These are phyloP conservation scores for Yponomeuta sedellus DNA, from an alignment of 2,888 invertebrate species.

Conservation along the genomic window DNA sequence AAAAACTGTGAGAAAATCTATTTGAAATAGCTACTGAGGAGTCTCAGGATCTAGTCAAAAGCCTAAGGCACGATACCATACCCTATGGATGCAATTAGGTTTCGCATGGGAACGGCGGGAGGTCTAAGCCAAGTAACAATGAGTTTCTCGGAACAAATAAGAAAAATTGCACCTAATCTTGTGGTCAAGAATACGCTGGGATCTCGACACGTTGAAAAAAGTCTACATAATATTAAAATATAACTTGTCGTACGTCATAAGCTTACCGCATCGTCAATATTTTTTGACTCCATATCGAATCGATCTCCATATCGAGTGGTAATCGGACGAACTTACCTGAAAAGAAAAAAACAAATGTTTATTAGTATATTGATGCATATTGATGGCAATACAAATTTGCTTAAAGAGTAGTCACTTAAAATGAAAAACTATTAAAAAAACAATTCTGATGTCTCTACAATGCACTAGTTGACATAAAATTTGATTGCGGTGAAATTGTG, in stretches of 20 bases:
- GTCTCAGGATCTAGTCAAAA: not conserved
- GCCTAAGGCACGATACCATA: not conserved
- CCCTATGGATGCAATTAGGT: not conserved
- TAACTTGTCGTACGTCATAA: too few species aligned
- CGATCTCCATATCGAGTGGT: too few species aligned
- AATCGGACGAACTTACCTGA: constrained; percentile 6
- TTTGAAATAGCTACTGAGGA: not conserved
- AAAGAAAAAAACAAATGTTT: not conserved
- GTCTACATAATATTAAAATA: too few species aligned
- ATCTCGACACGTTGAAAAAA: too few species aligned
- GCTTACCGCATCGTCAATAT: too few species aligned
- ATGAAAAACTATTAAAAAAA: too few species aligned
- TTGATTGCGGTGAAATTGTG: too few species aligned
- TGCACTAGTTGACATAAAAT: too few species aligned
- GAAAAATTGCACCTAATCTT: not conserved
- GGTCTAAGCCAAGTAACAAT: not conserved
- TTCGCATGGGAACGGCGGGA: not conserved
- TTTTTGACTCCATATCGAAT: too few species aligned
- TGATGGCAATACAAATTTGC: not conserved
- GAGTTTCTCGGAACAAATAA: not conserved
- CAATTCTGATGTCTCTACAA: too few species aligned
- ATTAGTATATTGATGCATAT: too few species aligned
- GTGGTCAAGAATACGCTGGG: too few species aligned
- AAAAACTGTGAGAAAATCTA: not conserved
- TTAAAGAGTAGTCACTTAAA: not conserved